Evolutionary conservation across 1,140 invertebrate genomes (phyloP), one percentile per base, ranked within the genome.

Genomic region (Drosophila persimilis): DNA sequence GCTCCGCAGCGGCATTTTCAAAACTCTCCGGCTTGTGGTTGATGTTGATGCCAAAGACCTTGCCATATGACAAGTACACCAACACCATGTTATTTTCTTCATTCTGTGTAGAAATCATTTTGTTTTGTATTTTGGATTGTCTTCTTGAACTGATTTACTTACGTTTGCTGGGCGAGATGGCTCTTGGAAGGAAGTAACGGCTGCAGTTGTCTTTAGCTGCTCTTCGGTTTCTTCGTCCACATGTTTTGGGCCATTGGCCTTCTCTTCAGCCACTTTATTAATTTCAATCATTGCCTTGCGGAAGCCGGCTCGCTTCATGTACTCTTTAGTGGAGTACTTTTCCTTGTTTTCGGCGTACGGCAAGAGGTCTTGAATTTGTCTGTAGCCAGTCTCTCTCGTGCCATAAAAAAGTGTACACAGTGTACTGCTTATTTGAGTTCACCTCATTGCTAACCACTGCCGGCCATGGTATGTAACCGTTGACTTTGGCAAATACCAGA

Each of bases 391-490:
- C 94, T 99, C 97, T 78, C 96, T 95, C n/a, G 97, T 99, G 6
- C 97, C 98, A 93, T 97, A 99, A 92, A 99, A 99, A 91, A 95
- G 96, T n/a, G n/a, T n/a, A n/a, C 61, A 99, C 97, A 92, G 95
- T 96, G 91, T 96, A 98, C 92, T 29, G 6, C 26, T 29, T 29
- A 0, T n/a, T 96, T 97, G 95, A 95, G 78, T 96, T 95, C 89
- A 95, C 95, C 69, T 94, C 93, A 75, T 93, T 94, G 89, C 96
- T 95, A 74, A 97, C 95, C 92, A 95, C 94, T 6, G 97, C 97
- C 72, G 97, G 98, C 98, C 98, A 99, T 79, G 97, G 95, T 71
- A 97, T 97, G 92, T 98, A 98, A 74, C 98, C 98, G 92, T 97
- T 97, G 55, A 99, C 96, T 94, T 99, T 99, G 24, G 97, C 97